These are phyloP conservation scores for Notamacropus eugenii DNA, from an alignment of 2,797 vertebrate species.

Conservation along the genomic window DNA sequence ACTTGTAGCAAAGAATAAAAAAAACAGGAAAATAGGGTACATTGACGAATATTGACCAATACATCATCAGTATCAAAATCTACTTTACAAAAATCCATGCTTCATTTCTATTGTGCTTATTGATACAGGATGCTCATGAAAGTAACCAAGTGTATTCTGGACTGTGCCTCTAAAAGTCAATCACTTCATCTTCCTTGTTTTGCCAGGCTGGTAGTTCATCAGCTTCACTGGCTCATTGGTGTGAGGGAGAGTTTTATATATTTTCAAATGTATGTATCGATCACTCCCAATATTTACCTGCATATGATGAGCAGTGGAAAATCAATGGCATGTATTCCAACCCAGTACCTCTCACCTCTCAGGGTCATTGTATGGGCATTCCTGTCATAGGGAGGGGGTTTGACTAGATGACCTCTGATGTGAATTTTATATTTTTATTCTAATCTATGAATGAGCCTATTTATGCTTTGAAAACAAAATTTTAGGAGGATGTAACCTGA, in stretches of 20 bases:
- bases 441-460: neutral
- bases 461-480: neutral
- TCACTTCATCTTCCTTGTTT: constrained; percentile 83
- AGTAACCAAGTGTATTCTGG: neutral
- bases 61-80: neutral
- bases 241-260: constrained; percentile 83
- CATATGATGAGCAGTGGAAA: constrained; percentile 25
- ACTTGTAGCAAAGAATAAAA: neutral
- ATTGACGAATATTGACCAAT: neutral
- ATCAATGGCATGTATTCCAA: constrained; percentile 4
- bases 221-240: constrained; percentile 74
- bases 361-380: neutral
- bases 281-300: constrained; percentile 87
- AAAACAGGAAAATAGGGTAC: neutral
- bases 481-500: neutral
- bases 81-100: neutral
- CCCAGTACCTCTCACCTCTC: neutral
- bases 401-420: neutral
- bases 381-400: neutral
- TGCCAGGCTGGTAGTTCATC: constrained; percentile 81
- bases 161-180: constrained; percentile 70
- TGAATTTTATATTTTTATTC: neutral
- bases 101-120: neutral
- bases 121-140: neutral
- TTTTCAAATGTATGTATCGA: constrained; percentile 84